Evolutionary conservation across 2,113 vertebrate genomes (phyloP), one percentile per base, ranked within the genome.

Genomic region (Amblyornis subalaris): DNA sequence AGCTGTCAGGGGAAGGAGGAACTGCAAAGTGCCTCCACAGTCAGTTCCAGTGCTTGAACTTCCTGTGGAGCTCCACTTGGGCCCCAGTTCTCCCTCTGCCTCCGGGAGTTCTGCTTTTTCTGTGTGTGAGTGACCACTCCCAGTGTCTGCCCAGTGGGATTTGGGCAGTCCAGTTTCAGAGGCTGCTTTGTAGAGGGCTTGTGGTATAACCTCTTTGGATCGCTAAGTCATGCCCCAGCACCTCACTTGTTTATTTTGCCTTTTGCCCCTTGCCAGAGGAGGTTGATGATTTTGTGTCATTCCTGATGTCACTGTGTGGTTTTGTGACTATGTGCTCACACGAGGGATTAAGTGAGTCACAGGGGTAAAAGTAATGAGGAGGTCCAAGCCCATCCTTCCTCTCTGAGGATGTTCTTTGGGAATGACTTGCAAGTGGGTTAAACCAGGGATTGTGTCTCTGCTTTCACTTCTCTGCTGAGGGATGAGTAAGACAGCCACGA

Each of bases 1-100:
- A 94, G 95, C 95, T 96, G 89, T 28, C 40, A 9, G 92, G 77
- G 44, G 40, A 62, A 55, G 77, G 21, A 89, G 87, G 89, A 78
- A 15, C 87, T 40, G 76, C 67, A 17, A 38, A 51, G 38, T 3
- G 21, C 58, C 58, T 15, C 76, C 55, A n/a, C 31, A 54, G 64
- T 5, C 57, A 17, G 23, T 28, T 20, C 78, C 88, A 91, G 92
- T 33, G 21, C 77, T 22, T 2, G 0, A 15, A 23, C 36, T 82
- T 25, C 61, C 81, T 0, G 1, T 1, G 23, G 33, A 54, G 76
- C 69, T 80, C 53, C 3, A 1, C 38, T 40, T 20, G 42, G 64
- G 54, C 64, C 60, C 28, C 72, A 33, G 54, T 33, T 84, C 76
- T 83, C 36, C n/a, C 35, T 84, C 51, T 36, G n/a, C 72, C 86